Conservation (phyloP, 2,888 invertebrate species). For the Horisme vitalbata region DNA sequence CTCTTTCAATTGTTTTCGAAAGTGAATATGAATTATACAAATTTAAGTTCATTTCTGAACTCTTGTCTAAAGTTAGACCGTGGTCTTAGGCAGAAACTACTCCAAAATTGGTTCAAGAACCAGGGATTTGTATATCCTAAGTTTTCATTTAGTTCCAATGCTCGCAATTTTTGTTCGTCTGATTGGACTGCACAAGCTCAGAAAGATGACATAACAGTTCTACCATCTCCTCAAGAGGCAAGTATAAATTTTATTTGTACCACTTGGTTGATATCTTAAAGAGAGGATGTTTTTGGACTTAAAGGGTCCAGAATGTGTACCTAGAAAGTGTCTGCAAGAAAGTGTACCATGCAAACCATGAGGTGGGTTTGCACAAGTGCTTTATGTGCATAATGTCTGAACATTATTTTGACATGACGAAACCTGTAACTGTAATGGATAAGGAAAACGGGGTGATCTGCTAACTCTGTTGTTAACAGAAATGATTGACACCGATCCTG, state of each 20-base stretch:
- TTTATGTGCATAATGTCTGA: too few species aligned
- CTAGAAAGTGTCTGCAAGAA: too few species aligned
- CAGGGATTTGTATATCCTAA: slow-evolving; percentile 37
- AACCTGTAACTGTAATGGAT: too few species aligned
- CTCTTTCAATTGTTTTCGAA: slow-evolving; percentile 17
- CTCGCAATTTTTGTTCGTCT: slow-evolving; percentile 49
- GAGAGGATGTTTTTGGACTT: too few species aligned
- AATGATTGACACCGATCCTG: too few species aligned
- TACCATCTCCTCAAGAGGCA: slow-evolving; percentile 73
- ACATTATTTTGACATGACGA: too few species aligned
- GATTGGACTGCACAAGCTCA: slow-evolving; percentile 39
- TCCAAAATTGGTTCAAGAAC: slow-evolving; percentile 44
- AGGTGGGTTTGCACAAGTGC: too few species aligned
- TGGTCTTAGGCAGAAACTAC: slow-evolving; percentile 46
- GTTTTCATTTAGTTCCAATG: slow-evolving; percentile 34
- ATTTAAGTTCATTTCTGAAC: slow-evolving; percentile 51
- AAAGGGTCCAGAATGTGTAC: too few species aligned
- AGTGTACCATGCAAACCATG: too few species aligned
- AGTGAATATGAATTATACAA: slow-evolving; percentile 66
- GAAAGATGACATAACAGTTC: slow-evolving; percentile 57
- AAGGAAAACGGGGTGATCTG: too few species aligned
- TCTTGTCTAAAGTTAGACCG: slow-evolving; percentile 58
- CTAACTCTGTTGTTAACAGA: too few species aligned
- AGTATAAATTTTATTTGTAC: slow-evolving; percentile 33
- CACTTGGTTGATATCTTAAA: too few species aligned